phyloP scores from a whole-genome alignment of 1,140 invertebrate genomes.

The Lutraria rhynchaena region DNA sequence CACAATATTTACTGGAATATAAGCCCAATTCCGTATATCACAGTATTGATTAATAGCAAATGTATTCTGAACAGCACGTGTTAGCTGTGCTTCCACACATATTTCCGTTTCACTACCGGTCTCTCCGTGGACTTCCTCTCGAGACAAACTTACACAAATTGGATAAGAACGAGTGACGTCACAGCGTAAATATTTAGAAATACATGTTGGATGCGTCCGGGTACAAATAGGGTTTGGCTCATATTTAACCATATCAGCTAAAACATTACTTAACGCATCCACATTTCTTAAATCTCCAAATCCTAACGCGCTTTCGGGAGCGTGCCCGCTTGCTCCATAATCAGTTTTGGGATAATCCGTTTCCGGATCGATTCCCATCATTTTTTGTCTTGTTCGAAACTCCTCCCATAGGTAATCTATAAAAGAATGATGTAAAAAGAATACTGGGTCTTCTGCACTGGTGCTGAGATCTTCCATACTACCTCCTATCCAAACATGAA shows the following conservation, averaged over 20 bases:
- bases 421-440: constrained; percentile 78
- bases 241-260: constrained; percentile 59
- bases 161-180: constrained; percentile 18
- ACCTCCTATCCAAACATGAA: constrained; percentile 65
- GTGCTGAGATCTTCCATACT: constrained; percentile 54
- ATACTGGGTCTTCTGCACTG: constrained; percentile 64
- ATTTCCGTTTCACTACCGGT: constrained; percentile 1
- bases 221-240: constrained; percentile 52
- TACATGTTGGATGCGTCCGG: constrained; percentile 33
- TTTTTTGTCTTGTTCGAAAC: constrained; percentile 76
- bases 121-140: constrained; percentile 31
- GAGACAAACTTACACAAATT: constrained; percentile 46
- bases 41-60: constrained; percentile 56
- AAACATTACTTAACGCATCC: constrained; percentile 47
- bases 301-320: constrained; percentile 27
- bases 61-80: constrained; percentile 50
- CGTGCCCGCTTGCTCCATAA: constrained; percentile 33
- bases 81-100: constrained; percentile 41
- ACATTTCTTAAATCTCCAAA: constrained; percentile 50
- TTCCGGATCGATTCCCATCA: constrained; percentile 52
- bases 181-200: constrained; percentile 44
- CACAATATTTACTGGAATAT: constrained; percentile 58
- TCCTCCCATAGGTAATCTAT: constrained; percentile 80
- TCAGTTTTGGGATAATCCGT: constrained; percentile 47
- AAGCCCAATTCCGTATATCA: constrained; percentile 56